Evolutionary conservation across 2,797 vertebrate species (phyloP), one percentile per base, ranked within the genome.

Genomic region (Tarsius wallacei): DNA sequence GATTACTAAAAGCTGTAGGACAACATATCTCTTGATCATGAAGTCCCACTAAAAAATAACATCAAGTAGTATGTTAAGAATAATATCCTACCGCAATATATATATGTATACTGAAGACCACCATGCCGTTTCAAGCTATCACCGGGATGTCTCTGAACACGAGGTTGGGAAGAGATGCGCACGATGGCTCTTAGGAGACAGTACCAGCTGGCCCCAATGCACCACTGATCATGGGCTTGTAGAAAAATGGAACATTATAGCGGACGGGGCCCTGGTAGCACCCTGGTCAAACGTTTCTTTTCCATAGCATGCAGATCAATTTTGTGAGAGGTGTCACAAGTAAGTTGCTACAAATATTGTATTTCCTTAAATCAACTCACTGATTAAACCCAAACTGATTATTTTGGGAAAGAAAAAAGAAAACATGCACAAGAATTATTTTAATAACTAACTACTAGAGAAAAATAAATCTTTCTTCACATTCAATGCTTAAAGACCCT

Each of bases 1-100:
- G 28, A 26, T 42, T 91, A 21, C 28, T 57, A 51, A 80, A 87
- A 74, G 7, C 53, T 80, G 31, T 2, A 80, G 55, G 66, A 74
- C 63, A 36, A 42, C 22, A 21, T 68, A 53, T 21, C 42, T 96
- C 61, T 51, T 81, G 36, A 85, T 71, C 36, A 13, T n/a, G 22
- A 89, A 96, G 42, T 59, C 55, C 21, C 28, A 80, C 12, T 91
- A 64, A 96, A 57, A 28, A 90, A 55, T 4, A 93, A 2, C 24
- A 36, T 31, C 19, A 22, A 81, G 42, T 7, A 55, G 24, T 51
- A 10, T 28, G n/a, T 59, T 80, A 51, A 51, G 70, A 68, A 33
- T 47, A 36, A 70, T 36, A 16, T 55, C 26, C 14, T n/a, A 9
- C 13, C 21, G 21, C 53, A 31, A 3, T 61, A 22, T 19, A 78